A percentile compares a stretch with the other conserved stretches of the same genome.
These are phyloP conservation scores for Eulemur mongoz DNA, from an alignment of 2,797 vertebrate genomes.

Conservation along the genomic window DNA sequence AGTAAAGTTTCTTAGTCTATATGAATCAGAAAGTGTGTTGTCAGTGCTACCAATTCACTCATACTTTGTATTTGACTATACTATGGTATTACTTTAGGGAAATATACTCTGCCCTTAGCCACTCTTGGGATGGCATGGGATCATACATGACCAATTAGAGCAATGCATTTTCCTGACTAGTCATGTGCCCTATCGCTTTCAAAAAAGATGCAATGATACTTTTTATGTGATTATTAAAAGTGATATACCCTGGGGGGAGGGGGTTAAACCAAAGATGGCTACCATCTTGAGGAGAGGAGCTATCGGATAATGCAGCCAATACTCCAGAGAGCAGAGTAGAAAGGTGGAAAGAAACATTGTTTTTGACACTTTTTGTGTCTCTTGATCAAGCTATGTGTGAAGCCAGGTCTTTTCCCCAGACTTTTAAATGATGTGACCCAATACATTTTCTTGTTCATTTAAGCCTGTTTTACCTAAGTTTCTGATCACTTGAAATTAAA, in stretches of 20 bases:
- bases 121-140: not conserved
- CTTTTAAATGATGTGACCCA: not conserved
- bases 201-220: not conserved
- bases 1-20: not conserved
- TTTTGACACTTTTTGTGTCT: not conserved
- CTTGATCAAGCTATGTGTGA: not conserved
- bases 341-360: not conserved
- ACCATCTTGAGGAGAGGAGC: not conserved
- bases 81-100: not conserved
- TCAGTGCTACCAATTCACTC: not conserved
- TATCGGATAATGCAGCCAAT: not conserved
- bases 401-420: not conserved
- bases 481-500: not conserved
- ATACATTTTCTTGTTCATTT: not conserved
- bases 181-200: not conserved
- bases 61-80: not conserved
- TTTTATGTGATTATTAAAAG: not conserved
- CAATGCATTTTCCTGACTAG: not conserved
- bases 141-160: not conserved
- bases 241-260: not conserved
- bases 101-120: not conserved
- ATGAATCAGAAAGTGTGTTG: not conserved
- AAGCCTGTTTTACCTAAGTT: not conserved
- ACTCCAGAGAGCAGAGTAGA: not conserved
- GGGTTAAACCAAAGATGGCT: not conserved